Evolutionary conservation across 2,797 vertebrate genomes (phyloP), one percentile per base, ranked within the genome.

Genomic region (Tauraco hartlaubi): DNA sequence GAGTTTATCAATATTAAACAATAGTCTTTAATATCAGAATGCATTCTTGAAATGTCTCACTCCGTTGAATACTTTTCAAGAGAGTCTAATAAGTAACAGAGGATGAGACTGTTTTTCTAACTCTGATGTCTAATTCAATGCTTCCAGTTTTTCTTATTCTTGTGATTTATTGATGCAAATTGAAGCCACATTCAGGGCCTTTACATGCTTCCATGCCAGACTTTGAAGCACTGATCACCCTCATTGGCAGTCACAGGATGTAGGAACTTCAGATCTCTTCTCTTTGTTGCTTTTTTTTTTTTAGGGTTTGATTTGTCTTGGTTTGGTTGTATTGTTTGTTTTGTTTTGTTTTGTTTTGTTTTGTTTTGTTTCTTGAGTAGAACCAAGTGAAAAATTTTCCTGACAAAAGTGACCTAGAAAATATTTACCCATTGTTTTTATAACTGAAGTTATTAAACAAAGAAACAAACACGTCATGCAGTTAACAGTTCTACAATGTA

Each of bases 1-100:
- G 12, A 84, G 22, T 51, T 84, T 78, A 52, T 61, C 11, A 69
- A 31, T 68, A 28, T 87, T 88, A 78, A 92, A 83, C 20, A 90
- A 68, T 82, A 95, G 18, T 28, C 25, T 81, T 8, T 76, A 59
- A 12, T 61, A 90, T 87, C 46, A 93, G 43, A 92, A 51, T 56
- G 37, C 22, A 41, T 83, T 96, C 23, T 74, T 94, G 41, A 88
- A 85, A 92, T 33, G 85, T 88, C 52, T 87, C 76, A 63, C 6
- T 83, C 28, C 35, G 41, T 51, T 46, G 41, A 71, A 41, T 86
- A 79, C 8, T 43, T 93, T 89, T 67, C 21, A 59, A 77, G 63
- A 4, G 2, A 4, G 2, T 58, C 92, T 93, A 92, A 81, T 49
- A 39, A 83, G 23, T 35, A 69, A 52, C 6, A 76, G 20, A 83